These are phyloP conservation scores for Cryptophagus acutangulus DNA, from an alignment of 2,888 invertebrate genomes.

Conservation along the genomic window DNA sequence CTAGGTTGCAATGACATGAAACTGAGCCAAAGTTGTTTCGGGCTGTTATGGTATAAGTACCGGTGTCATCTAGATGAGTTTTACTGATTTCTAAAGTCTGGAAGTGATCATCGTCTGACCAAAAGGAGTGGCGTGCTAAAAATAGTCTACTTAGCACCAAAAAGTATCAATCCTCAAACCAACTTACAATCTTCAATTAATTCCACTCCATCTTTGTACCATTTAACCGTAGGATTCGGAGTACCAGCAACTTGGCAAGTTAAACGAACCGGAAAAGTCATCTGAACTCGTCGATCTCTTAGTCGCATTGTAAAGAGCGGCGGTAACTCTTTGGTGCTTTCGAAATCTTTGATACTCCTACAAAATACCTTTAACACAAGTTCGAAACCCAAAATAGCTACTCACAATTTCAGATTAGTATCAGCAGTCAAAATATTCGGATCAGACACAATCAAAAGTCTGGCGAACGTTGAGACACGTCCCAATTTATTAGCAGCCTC, in stretches of 20 bases:
- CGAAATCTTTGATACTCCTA: constrained; percentile 40
- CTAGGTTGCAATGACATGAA: constrained; percentile 68
- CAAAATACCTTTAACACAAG: not conserved
- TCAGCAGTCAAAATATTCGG: constrained; percentile 71
- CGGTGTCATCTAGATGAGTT: constrained; percentile 72
- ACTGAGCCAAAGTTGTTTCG: constrained; percentile 78
- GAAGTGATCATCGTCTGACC: constrained; percentile 67
- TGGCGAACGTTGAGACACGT: constrained; percentile 75
- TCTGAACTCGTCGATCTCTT: constrained; percentile 76
- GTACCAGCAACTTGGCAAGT: constrained; percentile 79
- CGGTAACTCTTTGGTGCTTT: constrained; percentile 53
- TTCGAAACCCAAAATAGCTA: constrained; percentile 5
- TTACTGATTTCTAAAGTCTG: constrained; percentile 81
- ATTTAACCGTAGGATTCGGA: constrained; percentile 71
- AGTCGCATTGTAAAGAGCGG: constrained; percentile 84
- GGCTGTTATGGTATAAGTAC: constrained; percentile 73
- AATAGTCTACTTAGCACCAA: constrained; percentile 11
- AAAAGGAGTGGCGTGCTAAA: constrained; percentile 56
- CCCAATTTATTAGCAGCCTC: constrained; percentile 79
- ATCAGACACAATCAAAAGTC: constrained; percentile 73
- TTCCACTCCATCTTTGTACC: constrained; percentile 75
- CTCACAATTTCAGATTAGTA: constrained; percentile 64
- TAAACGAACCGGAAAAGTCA: constrained; percentile 75
- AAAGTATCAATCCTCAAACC: not conserved
- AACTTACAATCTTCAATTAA: constrained; percentile 56